phyloP scores from a whole-genome alignment of 1,140 invertebrate genomes.

The Nephila pilipes region DNA sequence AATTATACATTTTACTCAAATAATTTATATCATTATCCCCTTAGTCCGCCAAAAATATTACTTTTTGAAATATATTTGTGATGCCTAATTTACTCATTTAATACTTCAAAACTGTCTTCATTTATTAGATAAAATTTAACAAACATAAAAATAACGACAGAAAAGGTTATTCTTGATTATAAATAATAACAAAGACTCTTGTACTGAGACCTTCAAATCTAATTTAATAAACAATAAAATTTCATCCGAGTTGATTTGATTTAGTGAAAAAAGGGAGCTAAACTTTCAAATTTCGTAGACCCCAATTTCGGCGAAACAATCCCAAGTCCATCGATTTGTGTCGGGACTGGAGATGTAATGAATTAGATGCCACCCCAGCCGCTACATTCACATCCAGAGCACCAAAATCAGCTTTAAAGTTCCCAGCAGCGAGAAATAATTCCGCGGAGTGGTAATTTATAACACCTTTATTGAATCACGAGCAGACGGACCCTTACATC shows the following conservation, averaged over 20 bases:
- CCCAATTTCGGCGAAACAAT: neutral
- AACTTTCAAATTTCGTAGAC: neutral
- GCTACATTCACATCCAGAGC: neutral
- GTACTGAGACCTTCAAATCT: too few species aligned
- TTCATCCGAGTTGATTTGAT: neutral
- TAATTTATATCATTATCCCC: too few species aligned
- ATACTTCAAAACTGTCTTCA: too few species aligned
- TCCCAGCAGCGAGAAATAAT: conserved; percentile 46
- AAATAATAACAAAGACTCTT: too few species aligned
- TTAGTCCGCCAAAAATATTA: too few species aligned
- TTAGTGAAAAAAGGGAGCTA: neutral
- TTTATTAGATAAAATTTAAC: too few species aligned
- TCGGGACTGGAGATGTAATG: neutral
- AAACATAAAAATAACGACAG: too few species aligned
- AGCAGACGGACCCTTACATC: neutral
- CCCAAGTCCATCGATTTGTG: neutral
- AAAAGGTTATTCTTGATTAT: too few species aligned
- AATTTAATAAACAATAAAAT: too few species aligned
- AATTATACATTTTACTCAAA: too few species aligned
- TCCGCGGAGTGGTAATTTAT: conserved; percentile 53
- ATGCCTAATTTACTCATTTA: too few species aligned
- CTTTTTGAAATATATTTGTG: too few species aligned
- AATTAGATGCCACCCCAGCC: conserved; percentile 9
- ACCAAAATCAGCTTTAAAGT: conserved; percentile 46
- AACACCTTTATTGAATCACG: conserved; percentile 61